Base-by-base conservation (phyloP, 2,888 invertebrate genomes). In the Amblyteles armatorius region DNA sequence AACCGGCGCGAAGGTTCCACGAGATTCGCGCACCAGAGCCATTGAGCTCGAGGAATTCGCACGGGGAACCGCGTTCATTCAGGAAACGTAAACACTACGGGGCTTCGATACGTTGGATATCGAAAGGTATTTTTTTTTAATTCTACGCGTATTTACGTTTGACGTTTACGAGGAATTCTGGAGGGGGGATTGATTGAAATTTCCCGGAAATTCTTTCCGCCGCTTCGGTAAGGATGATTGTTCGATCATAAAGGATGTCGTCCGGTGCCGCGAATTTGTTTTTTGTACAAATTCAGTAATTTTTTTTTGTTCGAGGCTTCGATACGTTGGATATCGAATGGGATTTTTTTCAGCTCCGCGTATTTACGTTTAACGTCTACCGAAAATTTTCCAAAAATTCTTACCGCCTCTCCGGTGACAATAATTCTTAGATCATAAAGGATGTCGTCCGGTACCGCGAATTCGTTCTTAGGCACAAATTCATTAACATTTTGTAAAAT, bases 1-100 rank as follows among this genome's bases (percentile, higher is more conserved):
- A 26, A 67, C 0, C 78, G 44, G 55, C 44, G 40, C 78, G 44
- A 67, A 2, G 57, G 29, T 48, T 71, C 33, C 40, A 33, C 22
- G 63, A 36, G 63, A 16, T 78, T 29, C 22, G 16, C 16, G 36
- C 57, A 52, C 36, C 36, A 16, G 55, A 52, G 26, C 13, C 44
- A n/a, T 52, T 2, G 65, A 55, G 3, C 16, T 26, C 11, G 29
- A 73, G 16, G 13, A 71, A 60, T 29, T 3, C 5, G 33, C 16
- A 16, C 48, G 22, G 11, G n/a, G n/a, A 29, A 63, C 72, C n/a
- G n/a, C 40, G 65, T 67, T 84, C 79, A 80, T 84, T 80, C 79
- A 80, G 77, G 36, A 80, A 48, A 83, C 13, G 72, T 80, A 84
- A 79, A 84, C 76, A 77, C n/a, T 50, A 36, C 33, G 7, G 26